Percentiles rank a stretch among this genome's conserved stretches.
These are phyloP conservation scores for Hydropsyche betteni DNA, from an alignment of 2,888 invertebrate species.

Conservation along the genomic window DNA sequence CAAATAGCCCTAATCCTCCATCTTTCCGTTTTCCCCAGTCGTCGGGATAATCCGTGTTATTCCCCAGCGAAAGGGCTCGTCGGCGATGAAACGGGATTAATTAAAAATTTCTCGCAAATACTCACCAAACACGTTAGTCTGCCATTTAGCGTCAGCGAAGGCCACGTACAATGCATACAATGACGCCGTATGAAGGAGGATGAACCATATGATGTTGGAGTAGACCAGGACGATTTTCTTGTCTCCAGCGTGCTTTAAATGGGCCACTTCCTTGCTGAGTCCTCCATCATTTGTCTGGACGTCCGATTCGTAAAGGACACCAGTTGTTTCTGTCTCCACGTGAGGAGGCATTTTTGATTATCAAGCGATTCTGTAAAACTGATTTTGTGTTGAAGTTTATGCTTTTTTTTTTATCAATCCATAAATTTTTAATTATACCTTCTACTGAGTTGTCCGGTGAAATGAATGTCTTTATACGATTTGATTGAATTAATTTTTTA, in stretches of 20 bases:
- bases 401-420: not conserved
- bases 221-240: slow-evolving; percentile 71
- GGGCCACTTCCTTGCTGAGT: slow-evolving; percentile 66
- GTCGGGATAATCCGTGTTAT: slow-evolving; percentile 16
- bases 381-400: slow-evolving; percentile 1
- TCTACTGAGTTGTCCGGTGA: no score
- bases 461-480: no score
- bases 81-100: not conserved
- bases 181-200: slow-evolving; percentile 72
- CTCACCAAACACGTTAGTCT: slow-evolving; percentile 74
- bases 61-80: not conserved
- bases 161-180: slow-evolving; percentile 73
- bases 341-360: slow-evolving; percentile 67
- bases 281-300: slow-evolving; percentile 72
- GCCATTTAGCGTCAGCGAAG: slow-evolving; percentile 72
- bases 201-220: slow-evolving; percentile 76
- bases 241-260: slow-evolving; percentile 64
- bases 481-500: no score
- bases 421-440: not conserved
- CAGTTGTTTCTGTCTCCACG: slow-evolving; percentile 63
- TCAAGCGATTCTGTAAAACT: not conserved
- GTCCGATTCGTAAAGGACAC: slow-evolving; percentile 74
- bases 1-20: slow-evolving; percentile 9
- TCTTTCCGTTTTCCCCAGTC: not conserved
- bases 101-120: slow-evolving; percentile 1